These are phyloP conservation scores for Phasia obesa DNA, from an alignment of 2,888 invertebrate species.

Conservation along the genomic window DNA sequence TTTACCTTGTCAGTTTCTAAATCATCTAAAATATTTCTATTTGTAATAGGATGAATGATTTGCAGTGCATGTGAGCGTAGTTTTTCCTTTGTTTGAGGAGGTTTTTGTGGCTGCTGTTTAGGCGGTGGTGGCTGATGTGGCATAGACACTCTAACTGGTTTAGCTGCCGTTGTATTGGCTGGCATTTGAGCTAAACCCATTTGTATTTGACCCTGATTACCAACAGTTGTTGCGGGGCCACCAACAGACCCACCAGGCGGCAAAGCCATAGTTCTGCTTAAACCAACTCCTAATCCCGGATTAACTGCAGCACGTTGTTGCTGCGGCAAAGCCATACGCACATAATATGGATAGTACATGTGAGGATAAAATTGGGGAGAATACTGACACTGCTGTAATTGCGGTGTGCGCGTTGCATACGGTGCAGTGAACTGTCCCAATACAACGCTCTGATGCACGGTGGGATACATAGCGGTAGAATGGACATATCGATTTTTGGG, in stretches of 20 bases:
- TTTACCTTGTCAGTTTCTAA: not conserved
- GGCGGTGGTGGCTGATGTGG: not conserved
- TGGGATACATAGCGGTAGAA: slow-evolving; percentile 4
- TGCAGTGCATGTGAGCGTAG: not conserved
- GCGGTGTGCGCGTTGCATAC: not conserved
- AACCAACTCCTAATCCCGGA: too few relatives aligned
- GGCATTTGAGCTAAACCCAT: too few relatives aligned
- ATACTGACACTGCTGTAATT: slow-evolving; percentile 8
- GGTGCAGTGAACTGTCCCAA: slow-evolving; percentile 4
- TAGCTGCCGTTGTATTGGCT: not conserved
- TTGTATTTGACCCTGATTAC: too few relatives aligned
- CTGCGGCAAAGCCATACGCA: not conserved
- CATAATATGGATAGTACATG: slow-evolving; percentile 14
- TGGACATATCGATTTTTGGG: not conserved
- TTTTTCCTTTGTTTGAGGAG: not conserved
- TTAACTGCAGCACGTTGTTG: slow-evolving; percentile 10
- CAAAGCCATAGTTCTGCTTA: not conserved
- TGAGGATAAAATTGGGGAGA: not conserved
- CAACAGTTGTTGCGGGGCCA: not conserved
- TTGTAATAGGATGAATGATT: slow-evolving; percentile 25
- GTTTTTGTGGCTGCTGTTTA: not conserved
- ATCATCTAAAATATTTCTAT: slow-evolving; percentile 23
- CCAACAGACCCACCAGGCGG: not conserved
- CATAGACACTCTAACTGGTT: too few relatives aligned
- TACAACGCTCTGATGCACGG: slow-evolving; percentile 7